A percentile compares a stretch with the other conserved stretches of the same genome.
Evolutionary conservation across 2,113 vertebrate genomes (phyloP).

Genomic region (Oostethus manadensis): DNA sequence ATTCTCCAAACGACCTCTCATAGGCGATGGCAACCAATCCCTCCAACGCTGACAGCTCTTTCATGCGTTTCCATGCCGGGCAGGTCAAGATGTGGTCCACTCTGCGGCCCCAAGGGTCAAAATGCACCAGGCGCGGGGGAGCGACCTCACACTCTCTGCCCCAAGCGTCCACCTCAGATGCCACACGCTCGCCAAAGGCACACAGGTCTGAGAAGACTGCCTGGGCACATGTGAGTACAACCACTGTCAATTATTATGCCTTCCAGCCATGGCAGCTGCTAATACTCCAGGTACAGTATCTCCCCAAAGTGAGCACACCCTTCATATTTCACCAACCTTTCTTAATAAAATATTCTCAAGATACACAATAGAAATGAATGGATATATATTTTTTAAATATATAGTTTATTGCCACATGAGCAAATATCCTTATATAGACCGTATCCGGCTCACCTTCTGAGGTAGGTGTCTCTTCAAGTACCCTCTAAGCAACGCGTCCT

Average conservation of each 20-base stretch:
- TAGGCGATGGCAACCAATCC: slow-evolving; percentile 75
- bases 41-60: slow-evolving; percentile 73
- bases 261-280: too few relatives aligned
- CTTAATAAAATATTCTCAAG: too few relatives aligned
- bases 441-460: slow-evolving; percentile 57
- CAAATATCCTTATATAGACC: background rate
- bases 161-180: slow-evolving; percentile 60
- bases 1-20: slow-evolving; percentile 70
- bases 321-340: too few relatives aligned
- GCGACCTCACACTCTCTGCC: slow-evolving; percentile 75
- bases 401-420: too few relatives aligned
- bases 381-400: too few relatives aligned
- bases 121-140: slow-evolving; percentile 70
- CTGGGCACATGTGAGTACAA: slow-evolving; percentile 34
- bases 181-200: slow-evolving; percentile 72
- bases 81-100: slow-evolving; percentile 75
- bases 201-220: slow-evolving; percentile 62
- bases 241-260: background rate
- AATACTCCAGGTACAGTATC: background rate
- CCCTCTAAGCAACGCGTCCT: slow-evolving; percentile 71
- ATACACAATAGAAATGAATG: too few relatives aligned
- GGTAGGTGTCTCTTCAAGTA: slow-evolving; percentile 73
- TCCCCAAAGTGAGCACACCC: background rate
- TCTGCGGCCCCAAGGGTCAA: slow-evolving; percentile 70
- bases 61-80: slow-evolving; percentile 74